Evolutionary conservation across 2,797 vertebrate genomes (phyloP).

Genomic region (Thamnophis elegans): DNA sequence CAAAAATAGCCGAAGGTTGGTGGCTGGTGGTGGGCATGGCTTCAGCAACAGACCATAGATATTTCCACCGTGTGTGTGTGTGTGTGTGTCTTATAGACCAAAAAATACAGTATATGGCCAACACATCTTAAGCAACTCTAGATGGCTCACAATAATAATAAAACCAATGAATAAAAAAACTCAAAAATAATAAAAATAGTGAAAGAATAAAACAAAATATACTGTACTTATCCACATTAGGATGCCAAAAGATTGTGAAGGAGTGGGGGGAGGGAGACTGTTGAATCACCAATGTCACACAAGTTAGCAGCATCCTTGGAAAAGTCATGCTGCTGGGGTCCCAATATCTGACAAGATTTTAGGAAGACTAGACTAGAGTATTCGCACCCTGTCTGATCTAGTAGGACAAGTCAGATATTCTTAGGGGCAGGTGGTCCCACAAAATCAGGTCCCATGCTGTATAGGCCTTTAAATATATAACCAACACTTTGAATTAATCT

Average conservation of each 20-base stretch:
- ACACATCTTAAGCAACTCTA: neutral
- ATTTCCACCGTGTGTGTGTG: too few relatives aligned
- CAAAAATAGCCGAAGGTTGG: too few relatives aligned
- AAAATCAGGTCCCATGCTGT: neutral
- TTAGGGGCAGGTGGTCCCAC: neutral
- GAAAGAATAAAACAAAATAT: neutral
- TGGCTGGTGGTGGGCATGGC: too few relatives aligned
- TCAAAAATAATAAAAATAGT: neutral
- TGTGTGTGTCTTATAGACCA: too few relatives aligned
- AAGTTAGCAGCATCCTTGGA: neutral
- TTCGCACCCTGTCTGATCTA: neutral
- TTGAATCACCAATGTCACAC: neutral
- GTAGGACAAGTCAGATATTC: neutral
- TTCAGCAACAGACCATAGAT: too few relatives aligned
- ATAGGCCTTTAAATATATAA: neutral
- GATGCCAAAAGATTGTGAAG: neutral
- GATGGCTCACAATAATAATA: neutral
- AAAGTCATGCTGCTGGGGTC: neutral
- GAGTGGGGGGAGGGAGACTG: neutral
- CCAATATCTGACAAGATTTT: neutral
- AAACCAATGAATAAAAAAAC: neutral
- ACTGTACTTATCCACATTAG: neutral
- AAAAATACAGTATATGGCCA: neutral
- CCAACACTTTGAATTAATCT: neutral
- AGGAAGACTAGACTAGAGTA: neutral